phyloP scores from a whole-genome alignment of 1,140 invertebrate genomes.

The Chrysopa pallens region DNA sequence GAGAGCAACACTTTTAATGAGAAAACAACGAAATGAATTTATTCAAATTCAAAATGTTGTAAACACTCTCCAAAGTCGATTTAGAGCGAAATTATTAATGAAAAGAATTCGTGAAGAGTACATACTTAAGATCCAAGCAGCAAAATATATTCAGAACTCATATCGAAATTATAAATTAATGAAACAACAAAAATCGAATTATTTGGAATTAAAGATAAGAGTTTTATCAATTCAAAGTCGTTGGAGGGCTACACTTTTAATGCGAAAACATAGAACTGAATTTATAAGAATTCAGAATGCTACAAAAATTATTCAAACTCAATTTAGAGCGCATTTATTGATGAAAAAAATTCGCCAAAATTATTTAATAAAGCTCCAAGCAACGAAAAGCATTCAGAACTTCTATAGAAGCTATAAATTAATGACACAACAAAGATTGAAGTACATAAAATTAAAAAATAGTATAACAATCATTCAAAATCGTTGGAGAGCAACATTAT shows the following conservation, averaged over 20 bases:
- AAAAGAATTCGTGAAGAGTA: conserved; percentile 11
- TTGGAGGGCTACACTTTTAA: conserved; percentile 14
- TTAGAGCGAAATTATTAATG: conserved; percentile 11
- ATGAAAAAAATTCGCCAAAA: conserved; percentile 17
- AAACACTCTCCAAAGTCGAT: conserved; percentile 15
- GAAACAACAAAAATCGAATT: conserved; percentile 13
- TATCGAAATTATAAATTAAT: conserved; percentile 14
- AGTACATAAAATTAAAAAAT: conserved; percentile 21
- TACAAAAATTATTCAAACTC: conserved; percentile 21
- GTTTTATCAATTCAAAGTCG: conserved; percentile 15
- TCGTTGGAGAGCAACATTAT: conserved; percentile 17
- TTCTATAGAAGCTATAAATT: conserved; percentile 20
- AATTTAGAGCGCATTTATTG: conserved; percentile 23
- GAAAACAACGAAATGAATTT: conserved; percentile 11
- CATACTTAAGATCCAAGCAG: conserved; percentile 10
- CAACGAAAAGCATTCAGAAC: conserved; percentile 23
- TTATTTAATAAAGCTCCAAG: conserved; percentile 16
- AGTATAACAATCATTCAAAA: conserved; percentile 17
- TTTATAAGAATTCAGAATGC: conserved; percentile 18
- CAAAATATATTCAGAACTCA: conserved; percentile 18
- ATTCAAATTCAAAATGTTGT: conserved; percentile 7
- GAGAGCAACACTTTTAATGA: conserved; percentile 10
- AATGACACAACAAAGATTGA: conserved; percentile 18
- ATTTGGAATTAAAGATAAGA: conserved; percentile 13
- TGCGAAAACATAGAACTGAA: conserved; percentile 11